phyloP scores from a whole-genome alignment of 2,888 invertebrate species.

The Epicampocera succincta region DNA sequence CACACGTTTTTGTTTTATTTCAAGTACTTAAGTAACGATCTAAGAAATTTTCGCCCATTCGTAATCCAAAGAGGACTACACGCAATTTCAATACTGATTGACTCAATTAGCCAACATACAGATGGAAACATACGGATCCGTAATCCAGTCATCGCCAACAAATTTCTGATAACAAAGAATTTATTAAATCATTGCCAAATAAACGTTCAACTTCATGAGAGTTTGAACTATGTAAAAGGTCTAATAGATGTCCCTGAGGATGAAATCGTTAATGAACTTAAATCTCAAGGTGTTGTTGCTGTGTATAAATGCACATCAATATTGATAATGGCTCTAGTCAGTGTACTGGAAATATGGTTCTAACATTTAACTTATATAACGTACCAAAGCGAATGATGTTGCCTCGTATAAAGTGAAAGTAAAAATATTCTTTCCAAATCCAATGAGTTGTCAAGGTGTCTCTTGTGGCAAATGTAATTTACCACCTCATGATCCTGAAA shows the following conservation, averaged over 20 bases:
- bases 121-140: conserved; percentile 5
- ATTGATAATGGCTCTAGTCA: too few relatives aligned
- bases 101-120: conserved; percentile 18
- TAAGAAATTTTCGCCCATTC: conserved; percentile 2
- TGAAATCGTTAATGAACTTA: too few relatives aligned
- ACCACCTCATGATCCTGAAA: neutral
- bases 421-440: conserved; percentile 29
- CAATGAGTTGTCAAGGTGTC: conserved; percentile 42
- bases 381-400: too few relatives aligned
- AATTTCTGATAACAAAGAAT: neutral
- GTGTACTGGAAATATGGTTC: too few relatives aligned
- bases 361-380: too few relatives aligned
- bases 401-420: too few relatives aligned
- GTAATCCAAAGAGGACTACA: neutral
- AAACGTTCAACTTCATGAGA: neutral
- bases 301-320: too few relatives aligned
- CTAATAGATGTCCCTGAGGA: neutral
- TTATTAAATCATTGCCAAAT: neutral
- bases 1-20: too few relatives aligned
- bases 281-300: too few relatives aligned
- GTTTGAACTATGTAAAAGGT: conserved; percentile 3
- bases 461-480: conserved; percentile 37
- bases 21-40: too few relatives aligned
- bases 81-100: neutral
- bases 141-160: neutral